Percentiles rank a stretch among this genome's conserved stretches.
phyloP scores from a whole-genome alignment of 2,797 vertebrate genomes.

The Cottoperca gobio region DNA sequence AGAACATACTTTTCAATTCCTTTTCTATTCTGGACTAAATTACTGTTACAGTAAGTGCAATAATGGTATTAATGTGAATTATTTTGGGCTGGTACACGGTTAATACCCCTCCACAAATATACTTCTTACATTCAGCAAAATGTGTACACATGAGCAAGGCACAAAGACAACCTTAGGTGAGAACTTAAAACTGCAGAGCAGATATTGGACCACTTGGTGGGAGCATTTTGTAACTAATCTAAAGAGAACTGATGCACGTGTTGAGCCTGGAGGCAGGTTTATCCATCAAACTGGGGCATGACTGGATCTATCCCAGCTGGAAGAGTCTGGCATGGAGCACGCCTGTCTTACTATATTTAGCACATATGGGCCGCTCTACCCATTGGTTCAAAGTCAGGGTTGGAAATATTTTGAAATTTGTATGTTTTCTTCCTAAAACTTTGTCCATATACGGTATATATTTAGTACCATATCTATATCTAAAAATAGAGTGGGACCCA shows the following conservation, averaged over 20 bases:
- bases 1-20: background rate
- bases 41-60: background rate
- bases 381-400: too few species aligned
- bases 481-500: too few species aligned
- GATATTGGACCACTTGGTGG: constrained; percentile 41
- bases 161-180: background rate
- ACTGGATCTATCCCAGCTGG: background rate
- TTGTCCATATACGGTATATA: too few species aligned
- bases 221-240: constrained; percentile 15
- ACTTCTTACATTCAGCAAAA: background rate
- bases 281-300: background rate
- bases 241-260: too few species aligned
- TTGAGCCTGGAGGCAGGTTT: background rate
- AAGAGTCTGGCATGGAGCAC: background rate
- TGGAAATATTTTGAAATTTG: too few species aligned
- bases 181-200: too few species aligned
- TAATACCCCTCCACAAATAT: background rate
- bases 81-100: too few species aligned
- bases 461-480: too few species aligned
- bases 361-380: too few species aligned
- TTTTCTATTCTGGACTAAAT: background rate
- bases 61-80: too few species aligned
- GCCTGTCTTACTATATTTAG: background rate
- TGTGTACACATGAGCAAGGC: background rate
- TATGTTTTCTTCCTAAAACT: too few species aligned